Percentiles rank a stretch among this genome's conserved stretches.
phyloP scores from a whole-genome alignment of 2,797 vertebrate species.

The Taenioides sp. region DNA sequence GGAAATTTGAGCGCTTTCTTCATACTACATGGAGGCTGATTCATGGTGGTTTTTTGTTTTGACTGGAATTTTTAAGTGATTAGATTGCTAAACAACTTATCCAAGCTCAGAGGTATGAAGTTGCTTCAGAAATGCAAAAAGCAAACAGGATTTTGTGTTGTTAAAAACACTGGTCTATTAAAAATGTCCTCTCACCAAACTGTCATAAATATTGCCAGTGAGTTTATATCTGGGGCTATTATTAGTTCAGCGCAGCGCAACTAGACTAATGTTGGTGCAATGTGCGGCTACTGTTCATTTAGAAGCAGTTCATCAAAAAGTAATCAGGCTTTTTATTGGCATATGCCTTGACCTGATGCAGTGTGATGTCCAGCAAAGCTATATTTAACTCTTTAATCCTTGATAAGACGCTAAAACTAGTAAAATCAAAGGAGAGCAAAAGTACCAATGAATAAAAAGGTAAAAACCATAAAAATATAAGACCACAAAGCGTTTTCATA shows the following conservation, averaged over 20 bases:
- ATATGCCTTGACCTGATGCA: slow-evolving; percentile 14
- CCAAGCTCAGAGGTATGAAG: slow-evolving; percentile 43
- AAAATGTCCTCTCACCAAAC: slow-evolving; percentile 41
- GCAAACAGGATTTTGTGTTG: slow-evolving; percentile 31
- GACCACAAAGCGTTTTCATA: no score
- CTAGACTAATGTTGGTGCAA: slow-evolving; percentile 29
- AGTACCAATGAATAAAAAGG: no score
- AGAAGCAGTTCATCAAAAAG: slow-evolving; percentile 31
- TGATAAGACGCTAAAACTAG: no score
- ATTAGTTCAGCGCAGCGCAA: slow-evolving; percentile 42
- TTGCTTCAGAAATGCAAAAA: slow-evolving; percentile 46
- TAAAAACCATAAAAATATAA: no score
- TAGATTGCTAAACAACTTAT: slow-evolving; percentile 55
- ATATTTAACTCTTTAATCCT: no score
- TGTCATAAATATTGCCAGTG: slow-evolving; percentile 48
- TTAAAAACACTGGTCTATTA: slow-evolving; percentile 9
- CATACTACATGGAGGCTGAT: slow-evolving; percentile 34
- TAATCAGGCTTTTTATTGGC: slow-evolving; percentile 20
- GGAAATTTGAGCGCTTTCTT: slow-evolving; percentile 47
- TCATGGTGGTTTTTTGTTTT: slow-evolving; percentile 55
- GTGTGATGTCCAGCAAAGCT: slow-evolving; percentile 9
- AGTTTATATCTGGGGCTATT: slow-evolving; percentile 36
- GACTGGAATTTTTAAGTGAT: slow-evolving; percentile 55
- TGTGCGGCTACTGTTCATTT: slow-evolving; percentile 34
- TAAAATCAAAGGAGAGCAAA: no score